phyloP scores from a whole-genome alignment of 2,888 invertebrate genomes.

The Pachydiplax longipennis region DNA sequence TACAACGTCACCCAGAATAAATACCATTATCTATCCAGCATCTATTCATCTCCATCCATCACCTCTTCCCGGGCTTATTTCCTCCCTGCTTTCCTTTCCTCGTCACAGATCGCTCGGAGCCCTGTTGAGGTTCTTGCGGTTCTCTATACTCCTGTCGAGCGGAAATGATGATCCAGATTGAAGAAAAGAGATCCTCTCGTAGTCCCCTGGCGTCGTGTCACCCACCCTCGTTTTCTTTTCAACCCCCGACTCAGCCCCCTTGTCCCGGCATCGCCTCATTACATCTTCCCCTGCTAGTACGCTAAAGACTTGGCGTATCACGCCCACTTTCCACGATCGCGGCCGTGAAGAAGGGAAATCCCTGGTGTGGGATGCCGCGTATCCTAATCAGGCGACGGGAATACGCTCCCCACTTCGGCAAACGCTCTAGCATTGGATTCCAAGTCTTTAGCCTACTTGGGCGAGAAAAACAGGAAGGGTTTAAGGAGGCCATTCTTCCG shows the following conservation, averaged over 20 bases:
- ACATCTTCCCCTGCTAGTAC: not conserved
- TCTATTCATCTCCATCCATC: not conserved
- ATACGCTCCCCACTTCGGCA: not conserved
- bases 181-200: not conserved
- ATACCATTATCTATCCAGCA: too few relatives aligned
- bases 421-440: not conserved
- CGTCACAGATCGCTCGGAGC: not conserved
- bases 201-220: not conserved
- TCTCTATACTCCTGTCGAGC: not conserved
- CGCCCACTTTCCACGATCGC: not conserved
- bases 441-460: not conserved
- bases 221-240: not conserved
- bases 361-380: not conserved
- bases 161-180: slow-evolving; percentile 31
- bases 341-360: not conserved
- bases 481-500: not conserved
- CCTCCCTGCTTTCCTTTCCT: not conserved
- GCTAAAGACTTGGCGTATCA: not conserved
- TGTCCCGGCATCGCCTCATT: not conserved
- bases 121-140: not conserved
- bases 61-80: not conserved
- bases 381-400: not conserved
- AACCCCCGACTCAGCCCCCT: not conserved
- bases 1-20: too few relatives aligned
- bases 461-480: not conserved